Conservation (phyloP, 2,888 invertebrate genomes). For the Eilema depressum region DNA sequence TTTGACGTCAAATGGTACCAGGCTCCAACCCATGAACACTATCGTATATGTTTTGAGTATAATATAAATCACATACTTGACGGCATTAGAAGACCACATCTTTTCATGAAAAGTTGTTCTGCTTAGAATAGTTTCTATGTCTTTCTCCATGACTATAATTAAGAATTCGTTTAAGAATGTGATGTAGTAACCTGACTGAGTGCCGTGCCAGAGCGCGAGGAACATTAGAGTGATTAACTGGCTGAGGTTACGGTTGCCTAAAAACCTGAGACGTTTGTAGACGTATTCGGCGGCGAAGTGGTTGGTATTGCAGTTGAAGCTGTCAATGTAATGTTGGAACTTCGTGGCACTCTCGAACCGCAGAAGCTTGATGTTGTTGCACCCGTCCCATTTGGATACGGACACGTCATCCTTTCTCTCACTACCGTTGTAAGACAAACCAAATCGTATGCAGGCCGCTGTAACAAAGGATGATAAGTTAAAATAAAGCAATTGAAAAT, state of each 20-base stretch:
- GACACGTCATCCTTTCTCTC: constrained; percentile 79
- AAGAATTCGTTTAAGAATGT: constrained; percentile 97
- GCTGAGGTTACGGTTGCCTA: constrained; percentile 93
- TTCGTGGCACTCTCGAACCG: constrained; percentile 94
- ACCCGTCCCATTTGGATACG: constrained; percentile 92
- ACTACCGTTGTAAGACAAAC: constrained; percentile 94
- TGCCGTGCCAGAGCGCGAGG: constrained; percentile 98
- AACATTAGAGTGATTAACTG: constrained; percentile 94
- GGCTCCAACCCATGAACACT: constrained; percentile 94
- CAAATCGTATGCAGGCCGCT: constrained; percentile 88
- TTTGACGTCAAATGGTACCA: constrained; percentile 91
- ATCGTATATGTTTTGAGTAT: constrained; percentile 91
- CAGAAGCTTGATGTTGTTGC: constrained; percentile 94
- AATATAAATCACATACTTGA: constrained; percentile 83
- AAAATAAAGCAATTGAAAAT: neutral
- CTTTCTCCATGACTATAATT: constrained; percentile 94
- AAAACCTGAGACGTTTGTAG: constrained; percentile 96
- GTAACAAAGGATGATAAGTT: constrained; percentile 55
- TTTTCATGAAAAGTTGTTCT: constrained; percentile 81
- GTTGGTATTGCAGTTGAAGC: constrained; percentile 99
- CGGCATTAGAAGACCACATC: constrained; percentile 71
- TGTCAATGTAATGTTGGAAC: constrained; percentile 95
- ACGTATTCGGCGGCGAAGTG: constrained; percentile 97
- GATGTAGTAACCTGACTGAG: constrained; percentile 97
- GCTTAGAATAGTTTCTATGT: constrained; percentile 87